phyloP scores from a whole-genome alignment of 2,888 invertebrate genomes.

The Escarpia spicata region DNA sequence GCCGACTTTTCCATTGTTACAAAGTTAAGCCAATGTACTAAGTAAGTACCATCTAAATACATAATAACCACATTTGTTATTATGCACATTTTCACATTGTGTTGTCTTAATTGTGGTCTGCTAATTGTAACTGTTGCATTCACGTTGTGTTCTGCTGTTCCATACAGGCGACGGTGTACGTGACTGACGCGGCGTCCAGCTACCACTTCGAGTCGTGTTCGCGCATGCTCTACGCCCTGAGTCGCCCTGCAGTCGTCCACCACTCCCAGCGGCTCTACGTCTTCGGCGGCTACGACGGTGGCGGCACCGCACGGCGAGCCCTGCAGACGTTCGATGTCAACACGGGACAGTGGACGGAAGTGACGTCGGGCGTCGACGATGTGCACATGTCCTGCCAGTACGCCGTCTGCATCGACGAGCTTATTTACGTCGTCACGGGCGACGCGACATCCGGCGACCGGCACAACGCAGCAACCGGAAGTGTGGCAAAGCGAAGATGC shows the following conservation, averaged over 20 bases:
- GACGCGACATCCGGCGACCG: conserved; percentile 22
- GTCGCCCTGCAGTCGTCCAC: conserved; percentile 38
- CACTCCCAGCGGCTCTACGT: conserved; percentile 38
- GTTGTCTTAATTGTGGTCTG: background rate
- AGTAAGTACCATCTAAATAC: no score
- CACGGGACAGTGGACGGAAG: conserved; percentile 38
- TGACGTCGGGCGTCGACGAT: conserved; percentile 30
- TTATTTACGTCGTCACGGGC: conserved; percentile 40
- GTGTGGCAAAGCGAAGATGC: conserved; percentile 30
- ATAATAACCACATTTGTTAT: no score
- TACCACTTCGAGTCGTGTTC: conserved; percentile 42
- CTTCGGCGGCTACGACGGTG: conserved; percentile 41
- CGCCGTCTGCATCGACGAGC: conserved; percentile 34
- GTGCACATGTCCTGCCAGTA: conserved; percentile 39
- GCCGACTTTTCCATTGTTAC: no score
- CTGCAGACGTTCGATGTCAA: conserved; percentile 38
- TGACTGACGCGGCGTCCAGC: conserved; percentile 33
- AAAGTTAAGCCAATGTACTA: no score
- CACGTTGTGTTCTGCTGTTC: background rate
- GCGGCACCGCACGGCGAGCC: conserved; percentile 36
- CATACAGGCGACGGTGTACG: conserved; percentile 39
- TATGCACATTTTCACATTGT: background rate
- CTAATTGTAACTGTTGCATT: background rate
- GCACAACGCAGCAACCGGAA: conserved; percentile 34
- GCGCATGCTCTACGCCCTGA: conserved; percentile 41